Base-by-base conservation (phyloP, 1,140 invertebrate genomes). In the Phocides pigmalion region DNA sequence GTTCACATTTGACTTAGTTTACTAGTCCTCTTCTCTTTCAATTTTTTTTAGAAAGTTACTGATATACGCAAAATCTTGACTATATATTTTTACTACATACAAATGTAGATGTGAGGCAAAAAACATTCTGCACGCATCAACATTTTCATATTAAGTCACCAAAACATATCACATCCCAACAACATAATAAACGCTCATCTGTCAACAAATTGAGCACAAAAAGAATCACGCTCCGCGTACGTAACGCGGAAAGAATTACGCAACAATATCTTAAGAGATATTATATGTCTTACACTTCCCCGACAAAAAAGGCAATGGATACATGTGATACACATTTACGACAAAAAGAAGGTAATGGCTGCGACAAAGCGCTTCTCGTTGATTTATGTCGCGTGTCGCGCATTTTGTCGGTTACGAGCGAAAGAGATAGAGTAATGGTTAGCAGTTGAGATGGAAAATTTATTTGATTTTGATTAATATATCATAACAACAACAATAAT, bases 301-400 rank as follows among this genome's bases (percentile, higher is more conserved):
- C 58, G 46, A 62, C 58, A 62, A 62, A 50, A 62, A 50, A 39
- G 56, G 58, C 58, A 50, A 50, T 62, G 32, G 44, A 62, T 62
- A 62, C 44, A 62, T 62, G 58, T 50, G 46, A 62, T 62, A 62
- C 16, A 63, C 62, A 63, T 63, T 62, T 46, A 64, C 68, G 64
- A 66, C 70, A 73, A 73, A 68, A 62, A 66, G 64, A 68, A 46
- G 58, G 62, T 68, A 65, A 72, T 68, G 69, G 62, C 19, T 42
- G 42, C 62, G 32, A 63, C 64, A 54, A 42, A 64, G 65, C 51
- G 61, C 37, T 58, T 20, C 51, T 25, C 32, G 56, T 44, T 69
- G 67, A 73, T 69, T 69, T 69, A 73, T 69, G 62, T 62, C 37
- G 42, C 22, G 58, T 46, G 58, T 37, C 58, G 19, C 25, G 25